phyloP scores from a whole-genome alignment of 1,140 invertebrate species.

The Magallana gigas region DNA sequence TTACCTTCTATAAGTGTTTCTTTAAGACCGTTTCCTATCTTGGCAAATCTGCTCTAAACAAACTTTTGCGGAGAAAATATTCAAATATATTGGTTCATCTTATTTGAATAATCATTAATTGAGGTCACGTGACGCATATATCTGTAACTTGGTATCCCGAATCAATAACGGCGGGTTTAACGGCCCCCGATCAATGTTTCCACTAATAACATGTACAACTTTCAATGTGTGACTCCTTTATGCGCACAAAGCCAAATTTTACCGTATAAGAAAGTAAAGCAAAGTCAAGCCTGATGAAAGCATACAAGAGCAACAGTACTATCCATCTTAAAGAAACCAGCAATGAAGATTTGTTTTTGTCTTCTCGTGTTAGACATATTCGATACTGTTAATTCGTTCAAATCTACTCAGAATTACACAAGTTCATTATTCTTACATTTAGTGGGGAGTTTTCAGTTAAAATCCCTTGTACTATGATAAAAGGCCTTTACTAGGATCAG shows the following conservation, averaged over 20 bases:
- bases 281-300: not conserved
- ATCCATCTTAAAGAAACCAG: constrained; percentile 17
- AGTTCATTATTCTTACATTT: constrained; percentile 20
- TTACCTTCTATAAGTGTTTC: constrained; percentile 3
- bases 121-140: constrained; percentile 49
- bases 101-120: constrained; percentile 59
- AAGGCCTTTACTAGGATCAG: not conserved
- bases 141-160: constrained; percentile 26
- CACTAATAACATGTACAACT: constrained; percentile 14
- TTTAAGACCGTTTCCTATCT: not conserved
- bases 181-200: constrained; percentile 27
- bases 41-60: constrained; percentile 20
- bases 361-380: constrained; percentile 29
- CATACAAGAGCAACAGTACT: not conserved
- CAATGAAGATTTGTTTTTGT: constrained; percentile 3
- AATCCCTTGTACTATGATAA: no score
- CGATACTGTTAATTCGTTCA: constrained; percentile 25
- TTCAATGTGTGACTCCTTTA: constrained; percentile 12
- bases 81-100: constrained; percentile 52
- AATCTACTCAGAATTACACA: constrained; percentile 28
- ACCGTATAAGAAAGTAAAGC: constrained; percentile 15
- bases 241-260: not conserved
- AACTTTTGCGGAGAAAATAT: constrained; percentile 46
- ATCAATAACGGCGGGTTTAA: constrained; percentile 44
- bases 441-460: not conserved